Evolutionary conservation across 2,113 vertebrate species (phyloP).

Genomic region (Leuciscus idus): DNA sequence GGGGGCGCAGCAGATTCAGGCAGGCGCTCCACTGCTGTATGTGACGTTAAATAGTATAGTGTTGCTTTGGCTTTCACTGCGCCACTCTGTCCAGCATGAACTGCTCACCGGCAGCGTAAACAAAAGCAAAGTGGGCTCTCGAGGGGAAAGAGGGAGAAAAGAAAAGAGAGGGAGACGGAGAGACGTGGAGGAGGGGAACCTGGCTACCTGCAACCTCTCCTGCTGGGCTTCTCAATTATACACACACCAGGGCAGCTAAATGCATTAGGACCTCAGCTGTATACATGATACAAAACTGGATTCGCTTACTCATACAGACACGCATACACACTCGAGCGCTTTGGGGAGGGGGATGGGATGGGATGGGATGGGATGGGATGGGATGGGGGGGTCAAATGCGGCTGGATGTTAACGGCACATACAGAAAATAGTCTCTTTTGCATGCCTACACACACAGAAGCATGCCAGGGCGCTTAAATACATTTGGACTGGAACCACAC

Average conservation of each 20-base stretch:
- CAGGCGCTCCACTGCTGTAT: not conserved
- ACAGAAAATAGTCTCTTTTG: not conserved
- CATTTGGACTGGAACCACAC: constrained; percentile 49
- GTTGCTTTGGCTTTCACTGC: constrained; percentile 25
- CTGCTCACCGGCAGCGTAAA: constrained; percentile 48
- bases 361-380: not conserved
- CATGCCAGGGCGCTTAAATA: constrained; percentile 38
- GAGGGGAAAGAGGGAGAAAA: constrained; percentile 41
- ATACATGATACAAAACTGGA: constrained; percentile 25
- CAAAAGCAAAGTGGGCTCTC: constrained; percentile 40
- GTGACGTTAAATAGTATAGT: not conserved
- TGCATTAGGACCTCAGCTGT: constrained; percentile 48
- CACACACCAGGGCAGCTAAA: constrained; percentile 53
- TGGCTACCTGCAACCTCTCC: constrained; percentile 47
- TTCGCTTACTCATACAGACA: constrained; percentile 30
- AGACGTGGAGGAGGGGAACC: constrained; percentile 27
- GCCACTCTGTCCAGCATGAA: constrained; percentile 22
- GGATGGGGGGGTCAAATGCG: constrained; percentile 4
- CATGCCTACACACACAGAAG: constrained; percentile 30
- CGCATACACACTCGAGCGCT: not conserved
- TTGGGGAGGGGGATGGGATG: not conserved
- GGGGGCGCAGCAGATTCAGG: not conserved
- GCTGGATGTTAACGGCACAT: not conserved
- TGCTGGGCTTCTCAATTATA: constrained; percentile 48
- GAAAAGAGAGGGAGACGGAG: constrained; percentile 12